Evolutionary conservation across 2,113 vertebrate genomes (phyloP).

Genomic region (Sylvietta virens): DNA sequence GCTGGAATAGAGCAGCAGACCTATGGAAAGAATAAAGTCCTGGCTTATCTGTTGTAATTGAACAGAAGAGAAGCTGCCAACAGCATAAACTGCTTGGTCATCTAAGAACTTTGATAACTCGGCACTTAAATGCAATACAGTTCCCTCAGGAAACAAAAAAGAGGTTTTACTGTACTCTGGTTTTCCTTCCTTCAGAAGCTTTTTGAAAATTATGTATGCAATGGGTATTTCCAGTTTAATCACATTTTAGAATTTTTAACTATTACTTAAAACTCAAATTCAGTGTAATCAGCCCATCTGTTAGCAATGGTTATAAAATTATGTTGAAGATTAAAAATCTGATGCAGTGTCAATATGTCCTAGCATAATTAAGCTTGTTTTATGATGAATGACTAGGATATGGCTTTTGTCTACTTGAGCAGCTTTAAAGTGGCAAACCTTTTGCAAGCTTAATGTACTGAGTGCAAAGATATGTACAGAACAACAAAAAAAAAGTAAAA

Average conservation of each 20-base stretch:
- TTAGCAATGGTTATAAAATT: slow-evolving; percentile 48
- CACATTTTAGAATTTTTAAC: slow-evolving; percentile 34
- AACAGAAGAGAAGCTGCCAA: background rate
- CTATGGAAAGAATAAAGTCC: background rate
- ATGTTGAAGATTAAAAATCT: slow-evolving; percentile 43
- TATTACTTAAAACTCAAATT: slow-evolving; percentile 44
- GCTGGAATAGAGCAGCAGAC: background rate
- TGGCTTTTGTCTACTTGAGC: background rate
- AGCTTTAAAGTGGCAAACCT: background rate
- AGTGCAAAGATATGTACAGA: background rate
- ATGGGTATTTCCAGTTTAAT: slow-evolving; percentile 18
- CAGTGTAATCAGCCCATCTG: slow-evolving; percentile 57
- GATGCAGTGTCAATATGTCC: slow-evolving; percentile 28
- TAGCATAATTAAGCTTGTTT: slow-evolving; percentile 43
- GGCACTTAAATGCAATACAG: background rate
- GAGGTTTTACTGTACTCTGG: background rate
- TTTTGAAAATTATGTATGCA: background rate
- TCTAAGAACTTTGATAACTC: background rate
- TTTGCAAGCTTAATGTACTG: background rate
- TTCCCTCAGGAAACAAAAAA: background rate
- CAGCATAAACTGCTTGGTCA: background rate
- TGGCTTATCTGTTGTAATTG: background rate
- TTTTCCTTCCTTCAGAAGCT: background rate
- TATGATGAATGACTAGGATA: slow-evolving; percentile 5
- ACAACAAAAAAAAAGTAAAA: background rate